Evolutionary conservation across 2,888 invertebrate genomes (phyloP).

Genomic region (Melanargia galathea): DNA sequence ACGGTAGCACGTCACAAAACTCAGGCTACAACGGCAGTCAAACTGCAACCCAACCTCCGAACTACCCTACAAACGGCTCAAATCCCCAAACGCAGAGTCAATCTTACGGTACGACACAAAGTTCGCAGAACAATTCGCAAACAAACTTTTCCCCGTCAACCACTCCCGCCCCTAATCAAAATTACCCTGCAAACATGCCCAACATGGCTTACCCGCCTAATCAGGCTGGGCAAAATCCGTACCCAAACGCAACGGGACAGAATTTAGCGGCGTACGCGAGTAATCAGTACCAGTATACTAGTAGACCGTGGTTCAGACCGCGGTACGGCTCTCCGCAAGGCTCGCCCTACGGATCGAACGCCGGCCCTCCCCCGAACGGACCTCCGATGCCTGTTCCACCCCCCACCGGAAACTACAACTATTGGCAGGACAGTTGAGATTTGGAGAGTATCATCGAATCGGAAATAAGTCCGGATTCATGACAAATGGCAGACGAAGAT

Average conservation of each 20-base stretch:
- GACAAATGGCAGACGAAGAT: constrained; percentile 34
- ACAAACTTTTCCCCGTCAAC: constrained; percentile 68
- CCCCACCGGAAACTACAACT: constrained; percentile 69
- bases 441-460: constrained; percentile 51
- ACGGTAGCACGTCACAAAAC: constrained; percentile 54
- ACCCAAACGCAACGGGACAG: constrained; percentile 75
- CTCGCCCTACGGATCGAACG: constrained; percentile 64
- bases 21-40: constrained; percentile 56
- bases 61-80: constrained; percentile 62
- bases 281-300: constrained; percentile 74
- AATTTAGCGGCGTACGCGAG: constrained; percentile 76
- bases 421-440: constrained; percentile 78
- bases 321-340: constrained; percentile 74
- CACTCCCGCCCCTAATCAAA: constrained; percentile 68
- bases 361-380: constrained; percentile 58
- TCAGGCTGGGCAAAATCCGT: constrained; percentile 71
- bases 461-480: constrained; percentile 38
- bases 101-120: constrained; percentile 57
- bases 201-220: constrained; percentile 64
- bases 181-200: constrained; percentile 62
- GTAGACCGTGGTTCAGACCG: constrained; percentile 73
- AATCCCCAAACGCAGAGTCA: constrained; percentile 55
- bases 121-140: constrained; percentile 60
- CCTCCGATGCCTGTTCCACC: constrained; percentile 71
- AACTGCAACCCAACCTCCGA: constrained; percentile 60